Evolutionary conservation across 2,797 vertebrate genomes (phyloP), one percentile per base, ranked within the genome.

Genomic region (Brotula barbata): DNA sequence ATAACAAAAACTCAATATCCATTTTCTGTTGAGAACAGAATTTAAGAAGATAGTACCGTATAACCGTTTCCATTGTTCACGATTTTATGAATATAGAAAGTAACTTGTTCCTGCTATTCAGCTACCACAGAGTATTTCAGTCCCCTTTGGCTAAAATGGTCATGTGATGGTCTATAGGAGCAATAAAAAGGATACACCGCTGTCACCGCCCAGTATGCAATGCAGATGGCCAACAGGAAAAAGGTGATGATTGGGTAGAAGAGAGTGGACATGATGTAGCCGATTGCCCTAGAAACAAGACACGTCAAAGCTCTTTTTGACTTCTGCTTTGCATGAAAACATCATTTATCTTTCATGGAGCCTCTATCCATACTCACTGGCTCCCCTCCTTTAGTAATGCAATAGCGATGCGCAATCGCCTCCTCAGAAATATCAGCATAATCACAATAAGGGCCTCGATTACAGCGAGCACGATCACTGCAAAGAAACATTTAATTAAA

Each of bases 231-330:
- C 77, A 97, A 87, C 37, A 99, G 91, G 59, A 95, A 66, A 87
- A 97, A 98, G 70, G 96, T 99, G 85, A 98, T 72, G 16, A 97
- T 56, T 1, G 97, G 97, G 82, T 96, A 99, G 83, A 97, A 88
- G 68, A 99, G 88, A 0, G 95, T 93, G 19, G 93, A 93, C 89
- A 94, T 96, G 79, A 99, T 92, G 75, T 92, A 92, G 68, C 94
- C 89, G 72, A 96, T 94, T 54, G 96, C 95, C 90, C 97, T 98
- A 53, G 5, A 80, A 80, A 54, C 56, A 42, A 63, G 3, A 63
- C 5, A 64, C n/a, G 63, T 1, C 7, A 64, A 17, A 72, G 1
- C 49, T 28, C 5, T 34, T 36, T 12, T 39, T 34, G 2, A 36
- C 31, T n/a, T 15, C 11, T 44, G 45, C 20, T 12, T 7, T 13